phyloP scores from a whole-genome alignment of 2,113 vertebrate species.

The Brienomyrus brachyistius region DNA sequence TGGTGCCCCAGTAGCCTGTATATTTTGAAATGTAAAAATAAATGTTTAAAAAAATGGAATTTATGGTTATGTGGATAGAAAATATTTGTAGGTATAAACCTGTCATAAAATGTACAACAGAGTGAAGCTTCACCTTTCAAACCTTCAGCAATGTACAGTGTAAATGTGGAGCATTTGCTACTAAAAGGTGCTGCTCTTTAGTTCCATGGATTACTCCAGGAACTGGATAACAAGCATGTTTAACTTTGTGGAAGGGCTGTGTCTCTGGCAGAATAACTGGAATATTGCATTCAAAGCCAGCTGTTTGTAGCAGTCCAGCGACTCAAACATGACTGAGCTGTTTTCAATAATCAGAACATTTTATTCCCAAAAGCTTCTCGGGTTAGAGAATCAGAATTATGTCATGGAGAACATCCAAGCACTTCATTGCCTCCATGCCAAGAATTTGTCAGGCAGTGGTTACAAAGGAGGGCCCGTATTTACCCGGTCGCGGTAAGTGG shows the following conservation, averaged over 20 bases:
- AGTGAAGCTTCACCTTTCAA: slow-evolving; percentile 10
- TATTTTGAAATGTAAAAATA: slow-evolving; percentile 18
- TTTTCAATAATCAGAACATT: slow-evolving; percentile 29
- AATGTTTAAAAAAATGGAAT: slow-evolving; percentile 20
- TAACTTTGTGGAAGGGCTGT: neutral
- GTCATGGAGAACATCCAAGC: slow-evolving; percentile 44
- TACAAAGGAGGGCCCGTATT: slow-evolving; percentile 51
- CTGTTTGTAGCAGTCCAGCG: neutral
- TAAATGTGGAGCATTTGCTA: neutral
- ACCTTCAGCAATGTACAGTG: neutral
- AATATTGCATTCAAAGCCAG: slow-evolving; percentile 7
- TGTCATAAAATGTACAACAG: slow-evolving; percentile 6
- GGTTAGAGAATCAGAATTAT: slow-evolving; percentile 42
- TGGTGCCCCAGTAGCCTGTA: neutral
- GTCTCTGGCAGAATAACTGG: slow-evolving; percentile 1
- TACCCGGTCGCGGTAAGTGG: slow-evolving; percentile 57
- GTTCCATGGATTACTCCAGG: neutral
- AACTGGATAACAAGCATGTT: neutral
- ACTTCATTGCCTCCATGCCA: slow-evolving; percentile 44
- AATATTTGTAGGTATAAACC: slow-evolving; percentile 9
- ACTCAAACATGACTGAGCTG: slow-evolving; percentile 51
- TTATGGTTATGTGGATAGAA: slow-evolving; percentile 12
- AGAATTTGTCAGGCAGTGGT: slow-evolving; percentile 57
- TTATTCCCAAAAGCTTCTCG: slow-evolving; percentile 13
- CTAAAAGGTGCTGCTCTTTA: neutral